A percentile compares a stretch with the other conserved stretches of the same genome.
Conservation (phyloP, 53 echinoderm and acorn worm genomes). For the Holothuria scabra region DNA sequence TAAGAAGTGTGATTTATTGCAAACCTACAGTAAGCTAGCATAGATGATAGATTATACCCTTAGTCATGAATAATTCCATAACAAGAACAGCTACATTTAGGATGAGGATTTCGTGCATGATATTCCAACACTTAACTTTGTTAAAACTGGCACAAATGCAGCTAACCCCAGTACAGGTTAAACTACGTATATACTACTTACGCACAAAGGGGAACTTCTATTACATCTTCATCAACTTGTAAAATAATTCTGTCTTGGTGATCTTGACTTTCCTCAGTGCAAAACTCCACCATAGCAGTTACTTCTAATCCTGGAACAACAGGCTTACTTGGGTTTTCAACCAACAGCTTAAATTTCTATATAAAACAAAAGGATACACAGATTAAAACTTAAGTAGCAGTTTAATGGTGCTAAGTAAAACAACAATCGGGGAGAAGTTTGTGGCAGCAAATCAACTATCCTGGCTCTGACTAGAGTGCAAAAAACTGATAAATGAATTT, state of each 20-base stretch:
- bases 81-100: too few relatives aligned
- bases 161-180: too few relatives aligned
- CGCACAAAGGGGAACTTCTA: conserved; percentile 95
- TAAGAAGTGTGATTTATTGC: too few relatives aligned
- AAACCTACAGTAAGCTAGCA: too few relatives aligned
- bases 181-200: conserved; percentile 58
- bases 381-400: not conserved
- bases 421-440: not conserved
- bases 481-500: too few relatives aligned
- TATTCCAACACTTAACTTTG: too few relatives aligned
- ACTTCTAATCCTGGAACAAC: conserved; percentile 97
- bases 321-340: conserved; percentile 87
- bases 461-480: too few relatives aligned
- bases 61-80: too few relatives aligned
- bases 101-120: too few relatives aligned
- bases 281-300: conserved; percentile 79
- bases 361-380: not conserved
- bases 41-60: too few relatives aligned
- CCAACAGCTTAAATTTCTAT: conserved; percentile 90
- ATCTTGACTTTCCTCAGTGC: conserved; percentile 78
- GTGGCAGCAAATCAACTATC: too few relatives aligned
- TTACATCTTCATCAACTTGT: conserved; percentile 95
- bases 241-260: conserved; percentile 97
- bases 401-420: not conserved
- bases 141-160: too few relatives aligned